phyloP scores from a whole-genome alignment of 2,113 vertebrate species.

The Bucco capensis region DNA sequence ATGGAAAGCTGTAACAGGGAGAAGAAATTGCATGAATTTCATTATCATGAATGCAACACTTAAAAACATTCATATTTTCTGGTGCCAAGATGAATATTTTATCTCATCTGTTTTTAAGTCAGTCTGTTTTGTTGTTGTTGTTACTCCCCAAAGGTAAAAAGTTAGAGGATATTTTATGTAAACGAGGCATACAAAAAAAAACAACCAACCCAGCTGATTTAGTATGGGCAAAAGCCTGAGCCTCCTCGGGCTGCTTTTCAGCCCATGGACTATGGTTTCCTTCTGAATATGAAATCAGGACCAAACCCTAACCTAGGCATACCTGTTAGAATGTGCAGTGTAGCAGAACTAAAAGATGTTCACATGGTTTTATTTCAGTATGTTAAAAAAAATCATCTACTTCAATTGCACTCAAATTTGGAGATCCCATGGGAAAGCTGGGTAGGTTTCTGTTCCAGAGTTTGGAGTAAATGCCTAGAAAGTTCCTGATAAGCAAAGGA shows the following conservation, averaged over 20 bases:
- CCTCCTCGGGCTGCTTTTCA: neutral
- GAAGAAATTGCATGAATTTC: slow-evolving; percentile 40
- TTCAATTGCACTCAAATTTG: neutral
- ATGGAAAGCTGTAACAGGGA: neutral
- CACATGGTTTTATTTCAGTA: neutral
- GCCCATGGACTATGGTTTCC: neutral
- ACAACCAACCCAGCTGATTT: too few relatives aligned
- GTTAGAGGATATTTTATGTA: neutral
- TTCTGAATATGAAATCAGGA: neutral
- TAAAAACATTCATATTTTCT: slow-evolving; percentile 9
- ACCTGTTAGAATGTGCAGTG: neutral
- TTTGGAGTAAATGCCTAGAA: neutral
- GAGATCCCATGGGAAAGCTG: neutral
- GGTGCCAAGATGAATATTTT: neutral
- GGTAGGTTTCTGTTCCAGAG: neutral
- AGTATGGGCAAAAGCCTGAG: too few relatives aligned
- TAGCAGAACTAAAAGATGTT: neutral
- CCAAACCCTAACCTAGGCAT: neutral
- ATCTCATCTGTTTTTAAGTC: neutral
- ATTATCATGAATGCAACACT: slow-evolving; percentile 32
- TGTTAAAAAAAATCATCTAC: neutral
- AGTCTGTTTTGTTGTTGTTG: neutral
- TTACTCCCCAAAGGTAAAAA: neutral
- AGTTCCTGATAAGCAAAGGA: neutral
- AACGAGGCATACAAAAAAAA: neutral